A percentile compares a stretch with the other conserved stretches of the same genome.
Conservation (phyloP, 2,797 vertebrate genomes). For the Anomalospiza imberbis region DNA sequence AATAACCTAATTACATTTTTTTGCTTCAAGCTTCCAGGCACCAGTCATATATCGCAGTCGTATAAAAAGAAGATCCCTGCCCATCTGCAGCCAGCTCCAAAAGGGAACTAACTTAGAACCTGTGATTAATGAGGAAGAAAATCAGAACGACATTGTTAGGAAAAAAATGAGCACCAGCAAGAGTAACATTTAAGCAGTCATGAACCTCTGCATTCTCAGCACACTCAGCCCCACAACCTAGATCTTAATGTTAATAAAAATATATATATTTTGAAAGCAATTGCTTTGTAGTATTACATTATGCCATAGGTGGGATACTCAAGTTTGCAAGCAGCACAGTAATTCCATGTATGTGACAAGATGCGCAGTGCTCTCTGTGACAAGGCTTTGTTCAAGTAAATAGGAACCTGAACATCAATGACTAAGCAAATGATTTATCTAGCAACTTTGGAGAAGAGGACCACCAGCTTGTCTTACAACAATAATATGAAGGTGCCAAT, state of each 20-base stretch:
- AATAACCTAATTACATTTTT: conserved; percentile 80
- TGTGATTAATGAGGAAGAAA: conserved; percentile 67
- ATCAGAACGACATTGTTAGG: background rate
- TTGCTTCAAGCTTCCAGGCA: conserved; percentile 87
- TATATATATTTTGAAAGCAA: background rate
- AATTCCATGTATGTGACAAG: background rate
- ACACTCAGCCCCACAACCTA: background rate
- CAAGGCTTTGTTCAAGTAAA: background rate
- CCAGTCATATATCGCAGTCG: conserved; percentile 92
- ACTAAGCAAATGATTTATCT: background rate
- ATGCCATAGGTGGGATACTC: background rate
- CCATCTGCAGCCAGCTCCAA: conserved; percentile 99
- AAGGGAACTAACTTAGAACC: conserved; percentile 96
- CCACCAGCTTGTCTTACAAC: background rate
- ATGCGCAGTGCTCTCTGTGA: background rate
- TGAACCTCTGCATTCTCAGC: background rate
- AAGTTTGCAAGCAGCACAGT: background rate
- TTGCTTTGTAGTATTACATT: background rate
- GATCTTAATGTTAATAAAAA: background rate
- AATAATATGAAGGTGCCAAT: background rate
- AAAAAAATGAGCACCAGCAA: background rate
- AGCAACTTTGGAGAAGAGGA: background rate
- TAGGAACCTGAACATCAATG: background rate
- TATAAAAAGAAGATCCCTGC: conserved; percentile 92
- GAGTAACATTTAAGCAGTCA: background rate